phyloP scores from a whole-genome alignment of 1,140 invertebrate species.

The Drosophila sulfurigaster region DNA sequence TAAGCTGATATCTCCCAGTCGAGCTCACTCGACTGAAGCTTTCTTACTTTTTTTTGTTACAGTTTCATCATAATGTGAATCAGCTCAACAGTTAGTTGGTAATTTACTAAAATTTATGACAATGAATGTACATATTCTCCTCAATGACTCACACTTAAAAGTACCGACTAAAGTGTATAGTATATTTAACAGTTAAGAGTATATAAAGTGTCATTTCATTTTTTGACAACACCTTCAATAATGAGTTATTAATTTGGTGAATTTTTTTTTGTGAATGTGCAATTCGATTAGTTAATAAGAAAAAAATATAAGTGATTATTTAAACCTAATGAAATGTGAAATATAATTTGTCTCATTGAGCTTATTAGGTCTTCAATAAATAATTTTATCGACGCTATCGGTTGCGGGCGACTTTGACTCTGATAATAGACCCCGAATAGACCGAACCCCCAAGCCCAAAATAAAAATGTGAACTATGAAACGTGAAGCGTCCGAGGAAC shows the following conservation, averaged over 20 bases:
- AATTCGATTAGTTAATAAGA: conserved; percentile 35
- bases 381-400: conserved; percentile 73
- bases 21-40: too few relatives aligned
- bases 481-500: conserved; percentile 16
- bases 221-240: conserved; percentile 3
- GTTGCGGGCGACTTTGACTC: conserved; percentile 41
- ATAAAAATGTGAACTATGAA: conserved; percentile 31
- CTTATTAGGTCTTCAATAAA: conserved; percentile 62
- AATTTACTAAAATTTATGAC: conserved; percentile 25
- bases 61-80: conserved; percentile 28
- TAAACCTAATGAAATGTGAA: conserved; percentile 48
- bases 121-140: neutral
- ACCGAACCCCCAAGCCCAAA: conserved; percentile 23
- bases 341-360: conserved; percentile 72
- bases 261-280: conserved; percentile 12
- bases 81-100: conserved; percentile 5
- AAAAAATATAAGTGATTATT: conserved; percentile 37
- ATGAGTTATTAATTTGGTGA: conserved; percentile 24
- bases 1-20: too few relatives aligned
- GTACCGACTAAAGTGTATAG: neutral
- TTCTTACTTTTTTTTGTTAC: neutral
- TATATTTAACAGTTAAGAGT: conserved; percentile 4
- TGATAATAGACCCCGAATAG: conserved; percentile 56
- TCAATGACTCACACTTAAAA: conserved; percentile 27
- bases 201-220: conserved; percentile 19